Evolutionary conservation across 2,113 vertebrate species (phyloP), one percentile per base, ranked within the genome.

Genomic region (Empidonax alnorum): DNA sequence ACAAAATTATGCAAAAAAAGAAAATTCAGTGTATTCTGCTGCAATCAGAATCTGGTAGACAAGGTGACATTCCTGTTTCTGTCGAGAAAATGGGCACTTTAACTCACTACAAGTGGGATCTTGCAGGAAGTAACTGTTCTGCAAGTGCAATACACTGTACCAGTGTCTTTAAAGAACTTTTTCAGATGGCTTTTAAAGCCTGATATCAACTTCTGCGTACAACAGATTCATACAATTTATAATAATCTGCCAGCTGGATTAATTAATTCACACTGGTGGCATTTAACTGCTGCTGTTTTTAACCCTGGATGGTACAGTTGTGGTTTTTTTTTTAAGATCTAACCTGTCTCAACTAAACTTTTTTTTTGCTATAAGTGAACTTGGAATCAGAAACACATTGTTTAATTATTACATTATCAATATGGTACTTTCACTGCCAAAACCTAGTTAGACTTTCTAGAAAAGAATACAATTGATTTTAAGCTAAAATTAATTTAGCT

Each of bases 61-160:
- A 89, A 56, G 41, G 63, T 89, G 76, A 94, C 92, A 68, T 96
- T 92, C 89, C 83, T 74, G 3, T 49, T 90, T 55, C 80, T 89
- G 55, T 53, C 82, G 88, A 90, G 74, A 76, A 95, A 93, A 95
- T 20, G 58, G 87, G 95, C 94, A 89, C 82, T 91, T 96, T 78
- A 95, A 67, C 84, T 79, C 82, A 87, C 80, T 49, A 8, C 2
- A 0, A 67, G 63, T 81, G 90, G 67, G 78, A 92, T 95, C 63
- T 68, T 93, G 88, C 94, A 96, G 93, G 69, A 90, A 55, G 23
- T 41, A 62, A 69, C 75, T 65, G 44, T 89, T 75, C 87, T 83
- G 89, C 78, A 89, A 73, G 37, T 77, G 56, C 44, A 84, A 39
- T 95, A 84, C 92, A 97, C 89, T 97, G 95, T 94, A 93, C 79